Base-by-base conservation (phyloP, 2,888 invertebrate species). In the Galerucella calmariensis region DNA sequence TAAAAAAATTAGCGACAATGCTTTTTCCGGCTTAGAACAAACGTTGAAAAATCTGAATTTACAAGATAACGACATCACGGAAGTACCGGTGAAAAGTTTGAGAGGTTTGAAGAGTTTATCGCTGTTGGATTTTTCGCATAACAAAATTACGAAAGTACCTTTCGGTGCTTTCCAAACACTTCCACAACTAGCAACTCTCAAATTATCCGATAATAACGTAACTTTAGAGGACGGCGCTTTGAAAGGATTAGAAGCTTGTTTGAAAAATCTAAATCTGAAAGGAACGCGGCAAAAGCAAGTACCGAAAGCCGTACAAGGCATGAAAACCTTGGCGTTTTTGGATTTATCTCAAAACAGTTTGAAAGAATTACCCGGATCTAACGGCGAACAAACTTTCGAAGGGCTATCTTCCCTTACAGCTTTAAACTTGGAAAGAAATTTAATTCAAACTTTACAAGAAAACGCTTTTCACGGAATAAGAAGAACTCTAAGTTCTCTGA, bases 291-390 rank as follows among this genome's bases (percentile, higher is more conserved):
- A 95, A 85, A 94, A 93, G 81, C 89, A 89, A 68, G 92, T 97
- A 12, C 97, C 97, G 0, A 92, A 92, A 80, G 93, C 95, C 65
- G 92, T 97, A 24, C 89, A 92, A 77, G 94, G 94, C 8, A 89
- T 97, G 48, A 92, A 90, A 75, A 93, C 93, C 66, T 88, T 97
- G 78, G 96, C 97, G 0, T 97, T 97, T 85, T 89, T 97, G 73
- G 97, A 97, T 88, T 88, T 97, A 73, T 96, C 97, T 1, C 94
- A 96, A 87, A 97, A 97, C 84, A 93, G 94, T 81, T 92, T 97
- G 63, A 90, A 93, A 79, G 95, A 95, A 85, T 88, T 97, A 73
- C 95, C 95, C 0, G 94, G 94, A 0, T 88, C 91, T 0, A 91
- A 91, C 48, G 90, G 89, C 16, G 77, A 83, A n/a, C 90, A 89